These are phyloP conservation scores for Phrynocephalus guinanensis DNA, from an alignment of 2,797 vertebrate species.

Conservation along the genomic window DNA sequence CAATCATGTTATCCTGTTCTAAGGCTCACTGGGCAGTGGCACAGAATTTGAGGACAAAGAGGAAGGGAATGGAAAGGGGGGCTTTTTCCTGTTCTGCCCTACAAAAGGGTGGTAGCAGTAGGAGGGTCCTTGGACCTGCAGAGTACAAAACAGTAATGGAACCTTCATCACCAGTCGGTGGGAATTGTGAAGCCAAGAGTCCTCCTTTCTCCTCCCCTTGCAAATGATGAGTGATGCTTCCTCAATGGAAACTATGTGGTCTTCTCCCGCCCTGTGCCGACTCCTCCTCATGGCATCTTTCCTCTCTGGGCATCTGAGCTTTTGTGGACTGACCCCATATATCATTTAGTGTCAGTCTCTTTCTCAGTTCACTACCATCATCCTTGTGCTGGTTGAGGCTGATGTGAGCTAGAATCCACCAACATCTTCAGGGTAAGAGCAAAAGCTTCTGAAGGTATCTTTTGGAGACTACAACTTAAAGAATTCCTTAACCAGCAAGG, in stretches of 20 bases:
- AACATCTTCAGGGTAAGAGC: not conserved
- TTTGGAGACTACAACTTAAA: too few species aligned
- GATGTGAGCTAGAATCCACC: not conserved
- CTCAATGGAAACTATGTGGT: slow-evolving; percentile 38
- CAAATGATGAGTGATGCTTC: slow-evolving; percentile 64
- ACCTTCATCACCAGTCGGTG: slow-evolving; percentile 20
- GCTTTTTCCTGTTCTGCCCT: not conserved
- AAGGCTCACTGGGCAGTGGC: not conserved
- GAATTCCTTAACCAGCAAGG: too few species aligned
- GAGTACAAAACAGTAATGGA: not conserved
- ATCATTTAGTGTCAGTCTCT: not conserved
- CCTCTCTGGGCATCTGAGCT: not conserved
- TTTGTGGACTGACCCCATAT: not conserved
- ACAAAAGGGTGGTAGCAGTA: accelerated
- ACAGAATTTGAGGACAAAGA: not conserved
- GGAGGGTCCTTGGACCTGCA: accelerated
- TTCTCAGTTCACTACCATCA: not conserved
- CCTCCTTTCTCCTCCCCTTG: slow-evolving; percentile 19
- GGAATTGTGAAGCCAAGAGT: slow-evolving; percentile 4
- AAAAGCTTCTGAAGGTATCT: too few species aligned
- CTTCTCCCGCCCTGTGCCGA: not conserved
- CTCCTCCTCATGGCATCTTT: not conserved
- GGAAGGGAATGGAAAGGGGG: not conserved
- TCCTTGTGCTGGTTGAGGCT: not conserved
- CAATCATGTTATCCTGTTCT: too few species aligned